Percentiles rank a stretch among this genome's conserved stretches.
These are phyloP conservation scores for Henricia sp. DNA, from an alignment of 53 echinoderm and acorn worm genomes.

Conservation along the genomic window DNA sequence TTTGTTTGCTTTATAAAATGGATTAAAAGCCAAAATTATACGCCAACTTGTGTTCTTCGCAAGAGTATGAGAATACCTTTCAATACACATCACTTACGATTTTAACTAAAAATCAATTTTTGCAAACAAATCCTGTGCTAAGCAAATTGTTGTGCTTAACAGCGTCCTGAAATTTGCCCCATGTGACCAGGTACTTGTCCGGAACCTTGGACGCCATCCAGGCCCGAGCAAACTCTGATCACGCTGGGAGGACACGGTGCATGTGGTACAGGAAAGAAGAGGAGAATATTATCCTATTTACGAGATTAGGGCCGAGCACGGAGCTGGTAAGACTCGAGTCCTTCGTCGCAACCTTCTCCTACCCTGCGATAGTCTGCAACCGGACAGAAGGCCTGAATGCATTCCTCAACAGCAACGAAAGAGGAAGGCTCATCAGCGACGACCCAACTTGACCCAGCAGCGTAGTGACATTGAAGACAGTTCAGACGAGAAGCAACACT, in stretches of 20 bases:
- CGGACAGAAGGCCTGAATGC: neutral
- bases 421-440: neutral
- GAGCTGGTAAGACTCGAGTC: neutral
- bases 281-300: conserved; percentile 40
- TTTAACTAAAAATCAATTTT: too few species aligned
- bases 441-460: neutral
- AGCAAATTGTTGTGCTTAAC: too few species aligned
- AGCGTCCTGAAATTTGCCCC: too few species aligned
- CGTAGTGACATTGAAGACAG: neutral
- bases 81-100: too few species aligned
- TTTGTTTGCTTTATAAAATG: too few species aligned
- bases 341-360: conserved; percentile 53
- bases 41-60: too few species aligned
- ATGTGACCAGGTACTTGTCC: conserved; percentile 72
- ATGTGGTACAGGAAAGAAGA: conserved; percentile 7
- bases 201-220: conserved; percentile 48
- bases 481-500: neutral
- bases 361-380: conserved; percentile 10
- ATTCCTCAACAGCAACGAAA: neutral
- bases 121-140: too few species aligned
- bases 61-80: too few species aligned
- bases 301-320: neutral
- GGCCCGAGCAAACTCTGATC: conserved; percentile 70
- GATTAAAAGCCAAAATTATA: too few species aligned
- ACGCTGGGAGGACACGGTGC: conserved; percentile 62